These are phyloP conservation scores for Papilio gigon DNA, from an alignment of 2,888 invertebrate genomes.

Conservation along the genomic window DNA sequence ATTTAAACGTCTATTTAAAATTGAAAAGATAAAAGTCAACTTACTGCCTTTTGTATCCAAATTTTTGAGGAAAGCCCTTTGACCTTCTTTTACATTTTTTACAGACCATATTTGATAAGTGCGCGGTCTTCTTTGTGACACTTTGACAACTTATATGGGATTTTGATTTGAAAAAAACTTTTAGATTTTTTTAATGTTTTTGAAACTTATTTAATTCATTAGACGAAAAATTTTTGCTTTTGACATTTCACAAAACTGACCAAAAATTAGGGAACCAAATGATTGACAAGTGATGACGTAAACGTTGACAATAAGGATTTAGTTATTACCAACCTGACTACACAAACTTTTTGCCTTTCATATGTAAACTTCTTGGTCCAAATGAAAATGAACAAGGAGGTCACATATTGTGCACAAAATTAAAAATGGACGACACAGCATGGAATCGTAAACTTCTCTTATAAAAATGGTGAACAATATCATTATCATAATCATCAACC, in stretches of 20 bases:
- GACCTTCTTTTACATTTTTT: constrained; percentile 71
- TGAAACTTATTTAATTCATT: neutral
- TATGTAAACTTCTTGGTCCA: too few relatives aligned
- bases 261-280: constrained; percentile 12
- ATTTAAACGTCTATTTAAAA: too few relatives aligned
- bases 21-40: constrained; percentile 41
- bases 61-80: constrained; percentile 67
- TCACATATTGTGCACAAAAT: too few relatives aligned
- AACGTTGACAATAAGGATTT: neutral
- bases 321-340: constrained; percentile 3
- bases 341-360: too few relatives aligned
- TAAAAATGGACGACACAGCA: too few relatives aligned
- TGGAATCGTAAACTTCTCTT: too few relatives aligned
- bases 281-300: neutral
- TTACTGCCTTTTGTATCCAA: constrained; percentile 72
- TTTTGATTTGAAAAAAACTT: constrained; percentile 43
- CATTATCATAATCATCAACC: too few relatives aligned
- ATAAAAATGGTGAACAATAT: too few relatives aligned
- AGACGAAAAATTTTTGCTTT: constrained; percentile 27
- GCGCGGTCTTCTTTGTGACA: constrained; percentile 63
- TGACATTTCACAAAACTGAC: constrained; percentile 31
- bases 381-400: too few relatives aligned
- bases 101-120: constrained; percentile 76
- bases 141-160: constrained; percentile 59
- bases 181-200: constrained; percentile 38